Evolutionary conservation across 2,797 vertebrate species (phyloP), one percentile per base, ranked within the genome.

Genomic region (Galagoides demidoff): DNA sequence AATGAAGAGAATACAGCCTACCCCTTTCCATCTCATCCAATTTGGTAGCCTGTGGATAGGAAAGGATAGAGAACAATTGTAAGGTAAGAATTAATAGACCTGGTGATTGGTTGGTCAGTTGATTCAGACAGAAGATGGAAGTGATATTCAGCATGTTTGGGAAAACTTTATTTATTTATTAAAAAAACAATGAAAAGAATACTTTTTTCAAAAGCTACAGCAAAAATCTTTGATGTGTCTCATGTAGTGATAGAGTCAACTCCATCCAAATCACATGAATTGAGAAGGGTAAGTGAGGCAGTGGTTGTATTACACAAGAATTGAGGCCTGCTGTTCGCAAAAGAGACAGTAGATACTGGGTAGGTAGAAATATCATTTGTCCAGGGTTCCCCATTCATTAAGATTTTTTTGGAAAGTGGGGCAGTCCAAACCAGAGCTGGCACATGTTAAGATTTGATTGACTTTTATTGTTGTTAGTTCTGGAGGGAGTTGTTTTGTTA

Each of bases 401-500:
- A 73, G 43, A 81, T 93, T 52, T 81, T 64, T 63, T 87, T 55
- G 76, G 43, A n/a, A 87, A 87, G 20, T 52, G 20, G 55, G 43
- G 16, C 76, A n/a, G 76, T 63, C 55, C 29, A 71, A 39, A n/a
- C 55, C 39, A 8, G 17, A 74, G 45, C 17, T 89, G 68, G 23
- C 68, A 74, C 12, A n/a, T 37, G 34, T 55, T 34, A 89, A 77
- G 59, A 66, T 74, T 88, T 82, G 31, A 45, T 66, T 74, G 12
- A 57, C 31, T 61, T 39, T 82, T 92, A 61, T 78, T 64, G 7
- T 89, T 78, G 34, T 88, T 93, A 43, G 12, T 34, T 74, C 31
- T 82, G 66, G 57, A 88, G 78, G 34, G 22, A 93, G 23, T 88
- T 93, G 49, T 88, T 93, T 93, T 57, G 9, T 84, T 93, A 34